Evolutionary conservation across 2,113 vertebrate genomes (phyloP), one percentile per base, ranked within the genome.

Genomic region (Cyanoderma ruficeps): DNA sequence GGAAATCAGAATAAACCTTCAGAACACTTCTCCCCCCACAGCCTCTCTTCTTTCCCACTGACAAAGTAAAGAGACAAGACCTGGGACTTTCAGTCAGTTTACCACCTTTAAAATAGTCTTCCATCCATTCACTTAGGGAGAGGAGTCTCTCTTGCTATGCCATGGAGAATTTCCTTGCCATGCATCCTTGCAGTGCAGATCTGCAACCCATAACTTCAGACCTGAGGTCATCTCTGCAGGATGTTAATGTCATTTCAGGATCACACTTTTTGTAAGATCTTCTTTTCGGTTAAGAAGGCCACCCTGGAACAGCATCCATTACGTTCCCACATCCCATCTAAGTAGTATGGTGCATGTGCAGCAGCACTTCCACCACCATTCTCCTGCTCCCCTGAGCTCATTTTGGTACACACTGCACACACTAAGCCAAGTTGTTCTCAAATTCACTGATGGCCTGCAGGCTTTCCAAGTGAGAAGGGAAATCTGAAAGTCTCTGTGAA

Each of bases 201-300:
- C 11, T n/a, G 21, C 8, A 8, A 52, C 46, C 25, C 0, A 0
- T 11, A 74, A 13, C 17, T 61, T 77, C 22, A 46, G 35, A 42
- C 20, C 20, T 44, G 23, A 47, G 57, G 9, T 28, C 20, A 50
- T 31, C 11, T 22, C 35, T 50, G 21, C 13, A 50, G 23, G 30
- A 31, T 27, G n/a, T 14, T 49, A 53, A 39, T 39, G 25, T 16
- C 7, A 22, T 72, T 64, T 47, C 46, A 60, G 30, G 27, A 46
- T 50, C 24, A 33, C 1, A 2, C 2, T 11, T 81, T 57, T 64
- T 47, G 7, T 72, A 44, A 59, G 37, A 24, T 37, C 31, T 72
- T 9, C 20, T 72, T 65, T 84, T 53, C 5, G 1, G 27, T 15
- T 72, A 28, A 61, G 20, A 46, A 2, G 1, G 39, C 10, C 0